Percentiles rank a stretch among this genome's conserved stretches.
Conservation (phyloP, 2,888 invertebrate genomes). For the Eupeodes luniger region DNA sequence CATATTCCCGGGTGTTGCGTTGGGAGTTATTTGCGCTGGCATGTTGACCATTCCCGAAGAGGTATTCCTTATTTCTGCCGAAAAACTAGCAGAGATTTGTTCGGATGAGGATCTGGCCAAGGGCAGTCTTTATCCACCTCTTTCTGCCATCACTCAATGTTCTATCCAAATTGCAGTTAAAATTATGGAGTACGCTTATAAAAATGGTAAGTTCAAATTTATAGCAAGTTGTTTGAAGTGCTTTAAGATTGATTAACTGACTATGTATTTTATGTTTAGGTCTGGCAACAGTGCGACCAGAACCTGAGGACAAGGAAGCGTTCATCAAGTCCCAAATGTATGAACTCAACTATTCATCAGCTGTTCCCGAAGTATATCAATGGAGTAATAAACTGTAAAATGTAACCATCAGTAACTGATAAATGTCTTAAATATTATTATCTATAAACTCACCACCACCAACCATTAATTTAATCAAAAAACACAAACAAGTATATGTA, state of each 20-base stretch:
- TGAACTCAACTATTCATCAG: conserved; percentile 88
- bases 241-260: no score
- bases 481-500: conserved; percentile 9
- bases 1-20: conserved; percentile 98
- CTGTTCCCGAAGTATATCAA: conserved; percentile 87
- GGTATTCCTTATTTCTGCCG: conserved; percentile 95
- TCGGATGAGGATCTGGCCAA: conserved; percentile 90
- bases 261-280: conserved; percentile 84
- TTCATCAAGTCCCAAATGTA: conserved; percentile 93
- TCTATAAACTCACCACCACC: conserved; percentile 34
- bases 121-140: conserved; percentile 96
- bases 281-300: conserved; percentile 91
- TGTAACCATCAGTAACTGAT: not conserved
- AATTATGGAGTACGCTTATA: conserved; percentile 93
- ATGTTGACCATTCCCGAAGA: conserved; percentile 96
- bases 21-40: conserved; percentile 95
- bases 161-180: conserved; percentile 94
- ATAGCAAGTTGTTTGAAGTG: not conserved
- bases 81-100: conserved; percentile 93
- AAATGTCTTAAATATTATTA: not conserved
- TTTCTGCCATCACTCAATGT: conserved; percentile 92
- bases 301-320: conserved; percentile 89
- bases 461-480: conserved; percentile 56
- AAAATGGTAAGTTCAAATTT: conserved; percentile 86
- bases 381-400: conserved; percentile 85